phyloP scores from a whole-genome alignment of 2,888 invertebrate species.

The Patella ulyssiponensis region DNA sequence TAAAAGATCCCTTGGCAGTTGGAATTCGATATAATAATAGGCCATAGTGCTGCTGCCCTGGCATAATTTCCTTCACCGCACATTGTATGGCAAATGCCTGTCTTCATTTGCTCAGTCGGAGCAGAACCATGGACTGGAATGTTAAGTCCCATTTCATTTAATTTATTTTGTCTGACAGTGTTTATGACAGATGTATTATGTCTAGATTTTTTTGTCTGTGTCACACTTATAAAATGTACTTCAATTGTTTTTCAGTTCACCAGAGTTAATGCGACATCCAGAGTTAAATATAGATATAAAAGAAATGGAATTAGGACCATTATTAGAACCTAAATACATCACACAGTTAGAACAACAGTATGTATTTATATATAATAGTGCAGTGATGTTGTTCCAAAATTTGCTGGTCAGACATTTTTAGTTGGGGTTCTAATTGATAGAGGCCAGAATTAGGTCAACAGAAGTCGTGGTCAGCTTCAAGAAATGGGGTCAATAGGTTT shows the following conservation, averaged over 20 bases:
- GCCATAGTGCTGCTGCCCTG: too few relatives aligned
- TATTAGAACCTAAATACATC: conserved; percentile 83
- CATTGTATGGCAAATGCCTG: too few relatives aligned
- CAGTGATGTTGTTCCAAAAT: background rate
- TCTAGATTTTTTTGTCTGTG: background rate
- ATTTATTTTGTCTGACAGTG: background rate
- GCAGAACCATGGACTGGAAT: background rate
- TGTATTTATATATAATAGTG: conserved; percentile 69
- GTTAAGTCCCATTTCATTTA: background rate
- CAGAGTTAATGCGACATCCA: conserved; percentile 89
- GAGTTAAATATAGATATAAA: conserved; percentile 81
- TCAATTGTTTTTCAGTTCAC: conserved; percentile 76
- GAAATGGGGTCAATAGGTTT: too few relatives aligned
- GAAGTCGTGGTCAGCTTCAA: too few relatives aligned
- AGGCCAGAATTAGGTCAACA: background rate
- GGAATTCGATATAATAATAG: too few relatives aligned
- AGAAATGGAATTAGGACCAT: conserved; percentile 82
- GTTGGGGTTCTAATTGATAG: background rate
- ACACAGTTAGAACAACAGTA: conserved; percentile 87
- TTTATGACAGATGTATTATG: background rate
- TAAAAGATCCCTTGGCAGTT: too few relatives aligned
- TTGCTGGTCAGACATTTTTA: background rate
- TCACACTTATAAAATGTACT: background rate
- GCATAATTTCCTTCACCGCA: too few relatives aligned
- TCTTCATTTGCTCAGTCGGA: too few relatives aligned